Evolutionary conservation across 2,113 vertebrate genomes (phyloP), one percentile per base, ranked within the genome.

Genomic region (Phalacrocorax brasilianus): DNA sequence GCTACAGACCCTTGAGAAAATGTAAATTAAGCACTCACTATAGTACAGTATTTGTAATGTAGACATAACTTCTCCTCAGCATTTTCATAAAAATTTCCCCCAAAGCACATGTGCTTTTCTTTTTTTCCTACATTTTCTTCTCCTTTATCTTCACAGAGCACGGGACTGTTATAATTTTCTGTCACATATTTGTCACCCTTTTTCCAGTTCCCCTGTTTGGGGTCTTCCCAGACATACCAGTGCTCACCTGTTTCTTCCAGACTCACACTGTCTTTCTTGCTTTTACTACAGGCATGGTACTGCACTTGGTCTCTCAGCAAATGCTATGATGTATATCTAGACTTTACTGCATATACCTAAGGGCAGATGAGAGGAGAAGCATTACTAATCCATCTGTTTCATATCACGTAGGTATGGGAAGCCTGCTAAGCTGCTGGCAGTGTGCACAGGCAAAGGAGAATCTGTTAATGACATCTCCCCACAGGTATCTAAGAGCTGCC

Each of bases 61-160:
- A 68, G 16, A 55, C 45, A 70, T 35, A 63, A 56, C 2, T 2
- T 49, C 13, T 75, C 12, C 24, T 38, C 8, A 38, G 14, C 3
- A 52, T 56, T 90, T 76, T 30, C 3, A 0, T 33, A 47, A n/a
- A 6, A 27, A 50, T 50, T 50, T 11, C 1, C 10, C 3, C 2
- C 30, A 53, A 14, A 15, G 6, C 4, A 24, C 1, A 2, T 13
- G 1, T 13, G 4, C 2, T 85, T 67, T 61, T 45, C 3, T 26
- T 73, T 66, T 38, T 40, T n/a, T 2, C 14, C 20, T 75, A 11
- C 1, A 2, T 78, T 67, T 67, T 81, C 2, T 73, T 42, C 22
- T 66, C 15, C 8, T 56, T 83, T 63, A 35, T 47, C 28, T 68
- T 75, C 40, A 67, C 14, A 28, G 15, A 74, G 27, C 5, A 52